Conservation (phyloP, 2,797 vertebrate species). For the Macropus fuliginosus region DNA sequence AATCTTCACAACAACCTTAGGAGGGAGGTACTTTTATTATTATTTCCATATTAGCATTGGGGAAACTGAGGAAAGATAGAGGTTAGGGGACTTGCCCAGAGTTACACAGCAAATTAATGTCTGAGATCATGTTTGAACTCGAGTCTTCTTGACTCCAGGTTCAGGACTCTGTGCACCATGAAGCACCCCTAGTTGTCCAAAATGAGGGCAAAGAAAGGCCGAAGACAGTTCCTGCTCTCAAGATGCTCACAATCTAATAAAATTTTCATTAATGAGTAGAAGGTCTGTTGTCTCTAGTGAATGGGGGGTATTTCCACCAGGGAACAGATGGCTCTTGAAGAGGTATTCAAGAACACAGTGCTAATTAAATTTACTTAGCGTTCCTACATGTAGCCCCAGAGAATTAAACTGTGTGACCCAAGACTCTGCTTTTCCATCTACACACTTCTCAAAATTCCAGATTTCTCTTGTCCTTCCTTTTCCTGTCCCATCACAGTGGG, state of each 20-base stretch:
- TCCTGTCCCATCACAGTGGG: constrained; percentile 15
- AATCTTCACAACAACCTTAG: not conserved
- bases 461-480: constrained; percentile 28
- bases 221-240: not conserved
- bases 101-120: not conserved
- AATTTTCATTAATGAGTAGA: not conserved
- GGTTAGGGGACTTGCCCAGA: not conserved
- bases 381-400: not conserved
- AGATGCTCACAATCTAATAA: not conserved
- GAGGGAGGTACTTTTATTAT: not conserved
- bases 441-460: constrained; percentile 22
- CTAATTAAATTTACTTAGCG: constrained; percentile 42
- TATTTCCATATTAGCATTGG: not conserved
- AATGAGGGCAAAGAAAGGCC: not conserved
- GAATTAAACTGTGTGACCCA: constrained; percentile 10
- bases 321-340: not conserved
- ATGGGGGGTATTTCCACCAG: not conserved
- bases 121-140: not conserved
- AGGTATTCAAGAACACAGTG: not conserved
- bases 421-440: constrained; percentile 3
- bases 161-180: not conserved
- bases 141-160: not conserved
- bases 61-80: not conserved
- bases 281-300: not conserved
- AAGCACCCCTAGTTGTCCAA: no score